A percentile compares a stretch with the other conserved stretches of the same genome.
These are phyloP conservation scores for Lordiphosa mommai DNA, from an alignment of 1,140 invertebrate species.

Conservation along the genomic window DNA sequence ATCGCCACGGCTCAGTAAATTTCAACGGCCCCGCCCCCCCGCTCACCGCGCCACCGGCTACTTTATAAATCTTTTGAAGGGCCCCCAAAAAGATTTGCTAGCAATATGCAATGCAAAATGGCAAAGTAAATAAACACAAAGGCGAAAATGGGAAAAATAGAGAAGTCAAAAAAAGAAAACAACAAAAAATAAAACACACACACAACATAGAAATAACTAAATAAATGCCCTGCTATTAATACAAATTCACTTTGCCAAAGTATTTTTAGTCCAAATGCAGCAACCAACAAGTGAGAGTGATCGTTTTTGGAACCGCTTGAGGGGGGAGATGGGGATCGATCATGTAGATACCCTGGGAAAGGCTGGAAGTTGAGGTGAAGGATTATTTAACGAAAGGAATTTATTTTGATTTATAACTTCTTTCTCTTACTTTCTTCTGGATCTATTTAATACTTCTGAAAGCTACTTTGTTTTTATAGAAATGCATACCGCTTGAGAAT, in stretches of 20 bases:
- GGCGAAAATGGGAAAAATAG: constrained; percentile 27
- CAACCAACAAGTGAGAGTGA: constrained; percentile 48
- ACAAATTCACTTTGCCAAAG: constrained; percentile 76
- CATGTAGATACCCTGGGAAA: constrained; percentile 28
- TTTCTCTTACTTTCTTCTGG: neutral
- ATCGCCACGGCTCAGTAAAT: constrained; percentile 73
- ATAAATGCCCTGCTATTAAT: constrained; percentile 79
- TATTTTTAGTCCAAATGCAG: constrained; percentile 68
- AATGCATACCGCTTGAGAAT: no score
- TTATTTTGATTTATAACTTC: neutral
- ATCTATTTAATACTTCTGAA: no score
- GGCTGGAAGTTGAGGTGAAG: neutral
- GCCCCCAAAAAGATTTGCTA: constrained; percentile 39
- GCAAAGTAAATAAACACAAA: constrained; percentile 78
- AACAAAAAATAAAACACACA: constrained; percentile 33
- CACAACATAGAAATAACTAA: constrained; percentile 65
- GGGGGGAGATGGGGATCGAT: constrained; percentile 1
- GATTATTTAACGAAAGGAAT: no score
- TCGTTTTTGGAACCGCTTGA: neutral
- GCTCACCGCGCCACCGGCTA: constrained; percentile 21
- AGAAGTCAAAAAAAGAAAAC: constrained; percentile 24
- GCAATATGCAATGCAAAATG: constrained; percentile 47
- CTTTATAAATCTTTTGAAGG: constrained; percentile 73
- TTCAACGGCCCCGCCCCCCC: constrained; percentile 28
- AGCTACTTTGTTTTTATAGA: no score